Base-by-base conservation (phyloP, 2,113 vertebrate genomes). In the Pseudorhombus dupliciocellatus region DNA sequence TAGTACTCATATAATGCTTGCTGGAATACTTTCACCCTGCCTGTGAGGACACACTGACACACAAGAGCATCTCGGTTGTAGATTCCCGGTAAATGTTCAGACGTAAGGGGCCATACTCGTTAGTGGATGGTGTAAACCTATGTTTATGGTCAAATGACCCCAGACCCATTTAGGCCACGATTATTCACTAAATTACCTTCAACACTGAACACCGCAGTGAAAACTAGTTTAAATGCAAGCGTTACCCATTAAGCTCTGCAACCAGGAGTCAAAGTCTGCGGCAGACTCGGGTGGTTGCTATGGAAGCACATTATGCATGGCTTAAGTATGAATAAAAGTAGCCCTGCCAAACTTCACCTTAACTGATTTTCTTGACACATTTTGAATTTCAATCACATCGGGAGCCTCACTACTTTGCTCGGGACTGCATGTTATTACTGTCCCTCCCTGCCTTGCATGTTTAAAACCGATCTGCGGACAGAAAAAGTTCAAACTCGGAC, bases 191-290 rank as follows among this genome's bases (percentile, higher is more conserved):
- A 66, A 86, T 65, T 64, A 65, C 15, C 48, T 79, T 66, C 21
- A 69, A 51, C 46, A 21, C n/a, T 44, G n/a, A 60, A 65, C 34
- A 50, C 53, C 21, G 25, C 1, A 44, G 25, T 42, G 4, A 46
- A 73, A 81, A 79, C 71, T 70, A 61, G 31, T 11, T 76, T 10
- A 60, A 70, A 62, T 57, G 22, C 1, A 18, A 20, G 31, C 1
- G 31, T 56, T 4, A 7, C 0, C 10, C 57, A 78, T 28, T 30
- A 57, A 52, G 53, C 64, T 73, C 51, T 73, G 46, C 57, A 55
- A 31, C 3, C 31, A 48, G 53, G 4, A 37, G 25, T 15, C 14
- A 20, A 16, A 14, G 54, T 68, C 18, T 70, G 54, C 42, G 18
- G 12, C 56, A 54, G 1, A 66, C 20, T 31, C 61, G 40, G 56